Evolutionary conservation across 1,140 invertebrate species (phyloP).

Genomic region (Listronotus bonariensis): DNA sequence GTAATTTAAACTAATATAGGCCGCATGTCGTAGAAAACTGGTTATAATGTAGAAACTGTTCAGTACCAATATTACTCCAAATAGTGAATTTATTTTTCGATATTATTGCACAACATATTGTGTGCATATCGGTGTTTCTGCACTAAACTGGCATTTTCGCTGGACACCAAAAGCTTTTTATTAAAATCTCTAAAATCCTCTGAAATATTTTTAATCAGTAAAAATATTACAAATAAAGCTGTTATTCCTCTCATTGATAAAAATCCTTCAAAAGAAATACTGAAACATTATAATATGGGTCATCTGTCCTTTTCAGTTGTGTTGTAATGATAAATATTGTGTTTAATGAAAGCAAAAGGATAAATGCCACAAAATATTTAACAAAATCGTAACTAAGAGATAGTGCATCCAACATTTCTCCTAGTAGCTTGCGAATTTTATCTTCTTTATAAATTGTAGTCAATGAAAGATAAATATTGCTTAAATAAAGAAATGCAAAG

Average conservation of each 20-base stretch:
- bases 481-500: slow-evolving; percentile 17
- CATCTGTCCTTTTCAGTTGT: slow-evolving; percentile 13
- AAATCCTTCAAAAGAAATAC: slow-evolving; percentile 20
- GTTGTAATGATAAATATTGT: slow-evolving; percentile 14
- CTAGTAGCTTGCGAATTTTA: background rate
- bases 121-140: slow-evolving; percentile 2
- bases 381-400: background rate
- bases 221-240: slow-evolving; percentile 17
- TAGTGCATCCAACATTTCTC: background rate
- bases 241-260: slow-evolving; percentile 5
- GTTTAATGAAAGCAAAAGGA: slow-evolving; percentile 7
- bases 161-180: background rate
- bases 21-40: slow-evolving; percentile 20
- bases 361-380: slow-evolving; percentile 6
- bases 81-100: slow-evolving; percentile 14
- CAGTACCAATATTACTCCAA: slow-evolving; percentile 11
- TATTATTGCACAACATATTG: slow-evolving; percentile 5
- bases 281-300: slow-evolving; percentile 15
- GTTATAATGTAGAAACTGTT: slow-evolving; percentile 14
- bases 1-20: slow-evolving; percentile 9
- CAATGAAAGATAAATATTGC: slow-evolving; percentile 15
- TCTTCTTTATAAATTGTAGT: slow-evolving; percentile 7
- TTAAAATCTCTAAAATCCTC: slow-evolving; percentile 8
- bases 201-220: slow-evolving; percentile 13
- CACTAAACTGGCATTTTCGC: background rate